Evolutionary conservation across 2,797 vertebrate species (phyloP).

Genomic region (Chelidonichthys spinosus): DNA sequence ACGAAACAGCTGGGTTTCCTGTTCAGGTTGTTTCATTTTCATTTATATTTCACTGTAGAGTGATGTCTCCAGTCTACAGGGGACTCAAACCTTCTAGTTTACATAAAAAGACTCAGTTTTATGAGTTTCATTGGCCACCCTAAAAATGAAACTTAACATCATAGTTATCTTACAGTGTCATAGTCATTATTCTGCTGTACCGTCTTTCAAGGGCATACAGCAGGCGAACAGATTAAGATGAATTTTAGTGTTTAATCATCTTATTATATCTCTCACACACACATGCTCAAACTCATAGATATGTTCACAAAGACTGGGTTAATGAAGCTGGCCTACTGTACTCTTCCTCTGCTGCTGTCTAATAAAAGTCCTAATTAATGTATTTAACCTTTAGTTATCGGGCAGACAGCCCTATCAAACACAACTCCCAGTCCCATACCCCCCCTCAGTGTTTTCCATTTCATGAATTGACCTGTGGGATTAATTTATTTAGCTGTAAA

Average conservation of each 20-base stretch:
- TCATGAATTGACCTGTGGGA: background rate
- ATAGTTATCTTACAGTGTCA: background rate
- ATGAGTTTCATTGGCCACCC: background rate
- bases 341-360: conserved; percentile 18
- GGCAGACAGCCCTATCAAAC: background rate
- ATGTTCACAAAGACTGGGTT: conserved; percentile 25
- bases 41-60: background rate
- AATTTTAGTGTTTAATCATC: conserved; percentile 8
- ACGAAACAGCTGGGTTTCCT: background rate
- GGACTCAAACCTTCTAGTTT: background rate
- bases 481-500: background rate
- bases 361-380: conserved; percentile 35
- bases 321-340: conserved; percentile 46
- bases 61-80: no score
- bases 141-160: background rate
- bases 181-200: background rate
- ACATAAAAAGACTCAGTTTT: background rate
- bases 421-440: conserved; percentile 13
- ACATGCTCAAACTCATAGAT: background rate
- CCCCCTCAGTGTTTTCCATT: background rate
- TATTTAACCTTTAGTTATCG: conserved; percentile 44
- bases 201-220: conserved; percentile 1
- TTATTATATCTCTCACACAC: conserved; percentile 6
- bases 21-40: background rate
- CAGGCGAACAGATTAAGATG: background rate